These are phyloP conservation scores for Calliphora vomitoria DNA, from an alignment of 2,888 invertebrate species.

Conservation along the genomic window DNA sequence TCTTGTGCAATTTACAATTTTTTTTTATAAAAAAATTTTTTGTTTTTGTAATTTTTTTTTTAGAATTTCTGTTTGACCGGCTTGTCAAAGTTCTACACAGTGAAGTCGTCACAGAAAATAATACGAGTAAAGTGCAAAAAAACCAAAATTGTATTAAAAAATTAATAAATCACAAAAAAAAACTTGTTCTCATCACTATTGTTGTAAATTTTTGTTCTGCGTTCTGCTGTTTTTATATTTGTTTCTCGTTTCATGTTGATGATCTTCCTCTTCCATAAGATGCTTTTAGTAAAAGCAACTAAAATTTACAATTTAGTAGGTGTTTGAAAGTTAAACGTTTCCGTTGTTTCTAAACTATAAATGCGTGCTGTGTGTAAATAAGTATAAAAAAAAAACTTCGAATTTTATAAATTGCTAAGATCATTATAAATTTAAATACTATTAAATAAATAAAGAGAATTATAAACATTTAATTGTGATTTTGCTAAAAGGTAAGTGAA, in stretches of 20 bases:
- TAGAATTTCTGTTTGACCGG: slow-evolving; percentile 16
- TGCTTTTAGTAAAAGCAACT: slow-evolving; percentile 63
- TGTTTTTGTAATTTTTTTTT: too few relatives aligned
- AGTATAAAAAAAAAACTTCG: too few relatives aligned
- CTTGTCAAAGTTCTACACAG: slow-evolving; percentile 9
- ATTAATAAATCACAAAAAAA: slow-evolving; percentile 17
- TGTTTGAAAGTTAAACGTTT: slow-evolving; percentile 64
- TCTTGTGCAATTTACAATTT: background rate
- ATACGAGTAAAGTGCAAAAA: slow-evolving; percentile 28
- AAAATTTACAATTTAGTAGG: slow-evolving; percentile 65
- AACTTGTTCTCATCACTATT: slow-evolving; percentile 66
- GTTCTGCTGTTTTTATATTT: background rate
- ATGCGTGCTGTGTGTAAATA: slow-evolving; percentile 26
- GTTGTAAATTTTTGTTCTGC: slow-evolving; percentile 26
- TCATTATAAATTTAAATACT: background rate
- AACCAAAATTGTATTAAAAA: background rate
- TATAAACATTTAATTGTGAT: background rate
- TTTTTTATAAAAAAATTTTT: background rate
- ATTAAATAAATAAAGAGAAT: background rate
- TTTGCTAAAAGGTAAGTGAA: slow-evolving; percentile 12
- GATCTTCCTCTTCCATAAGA: slow-evolving; percentile 41
- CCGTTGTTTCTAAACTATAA: slow-evolving; percentile 53
- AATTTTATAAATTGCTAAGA: too few relatives aligned
- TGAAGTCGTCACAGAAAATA: slow-evolving; percentile 6
- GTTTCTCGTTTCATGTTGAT: slow-evolving; percentile 20